phyloP scores from a whole-genome alignment of 1,140 invertebrate genomes.

The Rhizoglyphus robini region DNA sequence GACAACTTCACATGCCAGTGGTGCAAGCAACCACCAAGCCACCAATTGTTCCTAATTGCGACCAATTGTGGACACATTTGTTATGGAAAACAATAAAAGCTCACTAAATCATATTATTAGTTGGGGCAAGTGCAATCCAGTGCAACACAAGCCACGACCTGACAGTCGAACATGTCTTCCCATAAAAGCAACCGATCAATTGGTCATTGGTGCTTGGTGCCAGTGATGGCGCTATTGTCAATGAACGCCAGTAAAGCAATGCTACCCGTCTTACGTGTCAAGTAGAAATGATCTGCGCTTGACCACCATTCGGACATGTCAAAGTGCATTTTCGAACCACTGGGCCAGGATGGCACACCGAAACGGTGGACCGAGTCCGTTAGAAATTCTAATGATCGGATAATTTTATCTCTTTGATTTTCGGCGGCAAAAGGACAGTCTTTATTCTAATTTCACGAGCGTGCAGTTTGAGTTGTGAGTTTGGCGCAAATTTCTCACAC shows the following conservation, averaged over 20 bases:
- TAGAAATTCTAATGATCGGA: no score
- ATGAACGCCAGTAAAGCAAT: no score
- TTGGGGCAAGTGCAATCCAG: no score
- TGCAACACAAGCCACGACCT: neutral
- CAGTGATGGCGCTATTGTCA: neutral
- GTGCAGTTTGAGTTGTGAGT: neutral
- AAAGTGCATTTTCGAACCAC: neutral
- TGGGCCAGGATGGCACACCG: no score
- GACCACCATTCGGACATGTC: neutral
- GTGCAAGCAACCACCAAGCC: neutral
- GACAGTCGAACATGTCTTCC: no score
- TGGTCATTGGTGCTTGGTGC: neutral
- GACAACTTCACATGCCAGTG: neutral
- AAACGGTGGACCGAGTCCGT: no score
- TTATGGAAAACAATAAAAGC: slow-evolving; percentile 3
- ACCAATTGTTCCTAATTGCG: neutral
- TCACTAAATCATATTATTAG: slow-evolving; percentile 13
- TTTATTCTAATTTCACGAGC: neutral
- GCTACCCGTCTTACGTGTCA: no score
- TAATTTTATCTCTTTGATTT: no score
- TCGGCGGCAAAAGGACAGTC: neutral
- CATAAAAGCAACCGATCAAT: no score
- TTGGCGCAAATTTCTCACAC: slow-evolving; percentile 2
- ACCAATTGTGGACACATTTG: neutral
- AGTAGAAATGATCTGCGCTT: neutral